Percentiles rank a stretch among this genome's conserved stretches.
These are phyloP conservation scores for Cuculus canorus DNA, from an alignment of 2,797 vertebrate species.

Conservation along the genomic window DNA sequence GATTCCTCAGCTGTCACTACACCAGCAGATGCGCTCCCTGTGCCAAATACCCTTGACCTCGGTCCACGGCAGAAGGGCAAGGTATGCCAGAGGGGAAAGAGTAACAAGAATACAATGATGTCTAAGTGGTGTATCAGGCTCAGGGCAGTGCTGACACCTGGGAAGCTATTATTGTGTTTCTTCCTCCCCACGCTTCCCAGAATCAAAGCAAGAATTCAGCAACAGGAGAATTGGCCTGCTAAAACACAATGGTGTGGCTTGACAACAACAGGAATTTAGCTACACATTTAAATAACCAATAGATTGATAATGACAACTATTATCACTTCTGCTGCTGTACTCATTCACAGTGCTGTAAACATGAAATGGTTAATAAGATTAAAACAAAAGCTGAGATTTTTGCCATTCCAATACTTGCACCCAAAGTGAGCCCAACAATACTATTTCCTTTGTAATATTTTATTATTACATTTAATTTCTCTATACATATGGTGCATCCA, in stretches of 20 bases:
- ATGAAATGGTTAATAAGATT: neutral
- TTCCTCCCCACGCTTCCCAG: neutral
- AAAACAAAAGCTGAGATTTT: neutral
- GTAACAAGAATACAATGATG: neutral
- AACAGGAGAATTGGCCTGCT: neutral
- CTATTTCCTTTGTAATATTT: neutral
- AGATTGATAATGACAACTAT: neutral
- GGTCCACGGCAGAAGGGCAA: neutral
- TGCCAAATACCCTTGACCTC: neutral
- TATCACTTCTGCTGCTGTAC: neutral
- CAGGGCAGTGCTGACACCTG: neutral
- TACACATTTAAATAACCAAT: neutral
- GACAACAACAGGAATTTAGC: neutral
- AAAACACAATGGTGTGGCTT: neutral
- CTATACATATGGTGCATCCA: neutral
- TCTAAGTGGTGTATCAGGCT: neutral
- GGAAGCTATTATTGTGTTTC: neutral
- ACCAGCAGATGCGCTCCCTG: rapidly evolving
- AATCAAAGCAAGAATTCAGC: neutral
- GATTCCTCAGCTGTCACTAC: neutral
- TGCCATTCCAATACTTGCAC: neutral
- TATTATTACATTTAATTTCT: neutral
- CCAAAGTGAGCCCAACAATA: neutral
- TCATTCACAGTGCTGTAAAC: neutral
- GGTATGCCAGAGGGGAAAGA: neutral